phyloP scores from a whole-genome alignment of 2,888 invertebrate genomes.

The Apomyelois bistriatella region DNA sequence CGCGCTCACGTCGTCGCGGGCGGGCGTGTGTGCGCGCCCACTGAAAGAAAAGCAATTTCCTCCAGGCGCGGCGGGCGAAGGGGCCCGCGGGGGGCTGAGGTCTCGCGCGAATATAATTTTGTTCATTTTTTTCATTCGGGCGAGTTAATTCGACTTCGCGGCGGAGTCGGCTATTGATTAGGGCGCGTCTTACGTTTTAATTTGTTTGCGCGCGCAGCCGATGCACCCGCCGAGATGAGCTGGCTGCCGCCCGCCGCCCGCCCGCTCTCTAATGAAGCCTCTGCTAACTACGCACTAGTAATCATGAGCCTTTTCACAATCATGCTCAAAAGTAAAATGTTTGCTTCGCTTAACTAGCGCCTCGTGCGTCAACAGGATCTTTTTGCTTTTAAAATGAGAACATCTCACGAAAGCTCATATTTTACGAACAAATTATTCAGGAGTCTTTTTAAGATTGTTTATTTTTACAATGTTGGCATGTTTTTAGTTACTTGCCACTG shows the following conservation, averaged over 20 bases:
- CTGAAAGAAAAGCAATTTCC: slow-evolving; percentile 81
- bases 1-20: slow-evolving; percentile 51
- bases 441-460: neutral
- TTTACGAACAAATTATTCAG: slow-evolving; percentile 1
- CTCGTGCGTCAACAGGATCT: slow-evolving; percentile 19
- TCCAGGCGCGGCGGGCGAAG: slow-evolving; percentile 56
- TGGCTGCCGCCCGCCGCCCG: slow-evolving; percentile 33
- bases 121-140: slow-evolving; percentile 80
- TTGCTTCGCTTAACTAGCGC: slow-evolving; percentile 37
- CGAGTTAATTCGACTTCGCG: slow-evolving; percentile 79
- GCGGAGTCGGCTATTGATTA: slow-evolving; percentile 79
- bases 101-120: slow-evolving; percentile 80
- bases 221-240: slow-evolving; percentile 75
- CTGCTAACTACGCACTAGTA: slow-evolving; percentile 61
- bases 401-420: neutral
- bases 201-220: slow-evolving; percentile 80
- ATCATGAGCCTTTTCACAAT: slow-evolving; percentile 68
- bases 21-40: slow-evolving; percentile 72
- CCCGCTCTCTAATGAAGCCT: slow-evolving; percentile 64
- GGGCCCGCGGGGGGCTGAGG: slow-evolving; percentile 56
- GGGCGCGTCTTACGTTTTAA: slow-evolving; percentile 80
- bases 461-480: neutral
- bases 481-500: neutral
- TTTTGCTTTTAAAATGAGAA: slow-evolving; percentile 1
- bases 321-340: slow-evolving; percentile 53